These are phyloP conservation scores for Apocrypta bakeri DNA, from an alignment of 1,140 invertebrate genomes.

Conservation along the genomic window DNA sequence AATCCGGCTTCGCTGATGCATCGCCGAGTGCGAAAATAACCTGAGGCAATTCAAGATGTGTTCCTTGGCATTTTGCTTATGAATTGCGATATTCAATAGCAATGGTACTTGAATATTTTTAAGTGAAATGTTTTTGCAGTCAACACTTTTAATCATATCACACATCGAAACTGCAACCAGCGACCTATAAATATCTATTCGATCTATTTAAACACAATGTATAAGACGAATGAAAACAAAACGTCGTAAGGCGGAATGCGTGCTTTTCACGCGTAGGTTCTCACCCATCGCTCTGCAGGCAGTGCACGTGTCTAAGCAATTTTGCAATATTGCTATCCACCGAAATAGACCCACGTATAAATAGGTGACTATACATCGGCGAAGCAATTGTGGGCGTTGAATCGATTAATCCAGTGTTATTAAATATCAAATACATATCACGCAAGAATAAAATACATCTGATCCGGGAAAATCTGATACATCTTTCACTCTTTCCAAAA, in stretches of 20 bases:
- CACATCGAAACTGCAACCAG: background rate
- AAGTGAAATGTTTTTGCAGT: no score
- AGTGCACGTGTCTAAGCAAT: background rate
- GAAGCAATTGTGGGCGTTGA: background rate
- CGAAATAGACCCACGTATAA: background rate
- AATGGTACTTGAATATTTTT: no score
- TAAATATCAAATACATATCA: no score
- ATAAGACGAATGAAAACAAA: slow-evolving; percentile 24
- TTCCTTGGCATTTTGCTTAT: no score
- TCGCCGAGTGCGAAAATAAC: slow-evolving; percentile 10
- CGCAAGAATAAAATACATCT: no score
- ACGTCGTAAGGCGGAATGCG: background rate
- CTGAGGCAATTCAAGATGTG: background rate
- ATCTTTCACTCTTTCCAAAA: no score
- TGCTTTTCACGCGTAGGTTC: slow-evolving; percentile 21
- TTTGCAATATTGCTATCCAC: background rate
- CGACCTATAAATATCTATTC: no score
- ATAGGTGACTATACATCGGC: no score
- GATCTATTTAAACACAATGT: no score
- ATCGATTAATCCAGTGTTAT: background rate
- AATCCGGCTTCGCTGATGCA: slow-evolving; percentile 7
- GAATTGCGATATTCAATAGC: no score
- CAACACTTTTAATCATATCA: slow-evolving; percentile 15
- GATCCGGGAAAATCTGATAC: no score
- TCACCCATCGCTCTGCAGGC: background rate